Percentiles rank a stretch among this genome's conserved stretches.
phyloP scores from a whole-genome alignment of 2,888 invertebrate genomes.

The Agelastica alni region DNA sequence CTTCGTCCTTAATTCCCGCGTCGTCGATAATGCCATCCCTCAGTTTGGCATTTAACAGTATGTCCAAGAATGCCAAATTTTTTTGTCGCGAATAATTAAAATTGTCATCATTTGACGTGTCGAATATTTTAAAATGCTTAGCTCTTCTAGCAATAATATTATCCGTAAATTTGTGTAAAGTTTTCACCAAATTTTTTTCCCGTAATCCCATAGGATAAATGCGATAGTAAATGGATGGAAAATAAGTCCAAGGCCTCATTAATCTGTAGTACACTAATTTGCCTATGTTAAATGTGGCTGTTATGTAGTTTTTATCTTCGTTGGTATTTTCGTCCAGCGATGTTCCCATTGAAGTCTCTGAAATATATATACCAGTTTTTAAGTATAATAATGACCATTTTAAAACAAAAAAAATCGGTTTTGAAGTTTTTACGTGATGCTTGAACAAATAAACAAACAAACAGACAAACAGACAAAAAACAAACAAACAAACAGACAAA shows the following conservation, averaged over 20 bases:
- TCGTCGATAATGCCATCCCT: constrained; percentile 38
- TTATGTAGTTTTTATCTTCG: constrained; percentile 37
- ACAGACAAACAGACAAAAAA: no score
- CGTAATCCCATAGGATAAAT: constrained; percentile 20
- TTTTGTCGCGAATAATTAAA: constrained; percentile 51
- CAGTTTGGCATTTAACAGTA: constrained; percentile 39
- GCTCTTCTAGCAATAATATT: constrained; percentile 37
- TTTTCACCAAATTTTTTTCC: constrained; percentile 34
- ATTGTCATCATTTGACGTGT: no score
- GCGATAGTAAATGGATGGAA: constrained; percentile 29
- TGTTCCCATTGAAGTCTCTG: constrained; percentile 44
- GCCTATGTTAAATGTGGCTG: constrained; percentile 38
- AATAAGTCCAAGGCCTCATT: constrained; percentile 41
- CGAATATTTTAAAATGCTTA: constrained; percentile 37
- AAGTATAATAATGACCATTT: no score
- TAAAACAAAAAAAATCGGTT: no score
- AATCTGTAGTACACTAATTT: constrained; percentile 34
- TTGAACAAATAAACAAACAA: no score
- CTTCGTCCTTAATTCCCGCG: constrained; percentile 63
- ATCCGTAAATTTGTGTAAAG: constrained; percentile 42
- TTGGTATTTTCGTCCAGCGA: constrained; percentile 32
- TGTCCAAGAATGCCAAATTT: constrained; percentile 48
- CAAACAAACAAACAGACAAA: no score
- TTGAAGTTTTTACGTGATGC: no score
- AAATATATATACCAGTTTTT: no score